Conservation (phyloP, 2,888 invertebrate species). For the Merodon equestris region DNA sequence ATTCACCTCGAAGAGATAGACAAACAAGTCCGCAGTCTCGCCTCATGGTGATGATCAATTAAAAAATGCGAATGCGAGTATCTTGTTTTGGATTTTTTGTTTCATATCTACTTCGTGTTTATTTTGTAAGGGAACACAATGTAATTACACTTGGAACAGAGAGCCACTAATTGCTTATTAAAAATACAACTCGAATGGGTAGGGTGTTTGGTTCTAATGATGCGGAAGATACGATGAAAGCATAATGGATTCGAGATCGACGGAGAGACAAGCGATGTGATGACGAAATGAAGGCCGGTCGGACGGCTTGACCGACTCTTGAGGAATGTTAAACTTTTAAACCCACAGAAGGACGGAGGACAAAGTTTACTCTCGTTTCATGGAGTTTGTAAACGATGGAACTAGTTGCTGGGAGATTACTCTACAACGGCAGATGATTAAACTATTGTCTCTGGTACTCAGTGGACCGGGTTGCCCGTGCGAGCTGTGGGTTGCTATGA, state of each 20-base stretch:
- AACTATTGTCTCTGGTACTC: not conserved
- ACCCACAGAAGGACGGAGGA: constrained; percentile 6
- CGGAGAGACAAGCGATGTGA: not conserved
- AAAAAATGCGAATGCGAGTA: constrained; percentile 14
- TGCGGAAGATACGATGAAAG: constrained; percentile 25
- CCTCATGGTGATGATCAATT: constrained; percentile 20
- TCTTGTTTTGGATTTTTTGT: not conserved
- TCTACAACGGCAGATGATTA: constrained; percentile 13
- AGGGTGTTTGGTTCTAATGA: constrained; percentile 9
- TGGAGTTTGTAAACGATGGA: constrained; percentile 44
- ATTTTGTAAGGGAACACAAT: not conserved
- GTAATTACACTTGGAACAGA: constrained; percentile 29
- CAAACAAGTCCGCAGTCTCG: not conserved
- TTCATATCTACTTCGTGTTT: constrained; percentile 5
- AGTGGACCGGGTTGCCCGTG: too few species aligned
- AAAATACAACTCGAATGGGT: constrained; percentile 21
- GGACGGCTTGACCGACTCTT: not conserved
- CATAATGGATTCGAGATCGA: not conserved
- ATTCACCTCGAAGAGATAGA: constrained; percentile 4
- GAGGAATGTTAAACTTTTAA: constrained; percentile 4
- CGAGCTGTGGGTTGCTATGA: too few species aligned
- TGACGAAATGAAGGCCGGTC: not conserved
- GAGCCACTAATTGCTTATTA: constrained; percentile 56
- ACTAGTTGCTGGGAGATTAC: constrained; percentile 42
- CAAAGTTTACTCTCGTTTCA: constrained; percentile 28